phyloP scores from a whole-genome alignment of 2,113 vertebrate genomes.

The Delphinapterus leucas region DNA sequence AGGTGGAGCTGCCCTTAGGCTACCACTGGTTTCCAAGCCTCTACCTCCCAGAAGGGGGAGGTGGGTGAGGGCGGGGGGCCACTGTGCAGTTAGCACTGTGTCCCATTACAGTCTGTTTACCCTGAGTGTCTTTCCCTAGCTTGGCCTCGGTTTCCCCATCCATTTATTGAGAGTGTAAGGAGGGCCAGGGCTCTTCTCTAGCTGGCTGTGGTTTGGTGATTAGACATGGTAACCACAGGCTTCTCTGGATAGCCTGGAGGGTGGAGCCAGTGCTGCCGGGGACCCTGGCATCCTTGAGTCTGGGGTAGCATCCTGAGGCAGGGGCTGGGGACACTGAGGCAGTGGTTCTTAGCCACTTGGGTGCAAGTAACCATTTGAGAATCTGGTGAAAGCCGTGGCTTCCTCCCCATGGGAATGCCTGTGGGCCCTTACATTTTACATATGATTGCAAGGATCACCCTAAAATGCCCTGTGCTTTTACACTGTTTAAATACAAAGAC shows the following conservation, averaged over 20 bases:
- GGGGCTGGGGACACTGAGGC: neutral
- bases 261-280: neutral
- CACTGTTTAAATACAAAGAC: neutral
- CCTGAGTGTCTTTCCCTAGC: neutral
- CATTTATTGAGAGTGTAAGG: accelerated
- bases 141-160: neutral
- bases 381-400: neutral
- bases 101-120: neutral
- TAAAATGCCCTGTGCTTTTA: neutral
- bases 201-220: neutral
- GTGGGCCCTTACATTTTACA: too few species aligned
- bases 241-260: neutral
- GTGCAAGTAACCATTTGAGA: neutral
- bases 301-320: too few species aligned
- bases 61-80: neutral
- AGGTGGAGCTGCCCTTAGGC: neutral
- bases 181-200: neutral
- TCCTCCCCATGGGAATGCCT: neutral
- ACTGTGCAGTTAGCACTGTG: neutral
- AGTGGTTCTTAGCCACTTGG: neutral
- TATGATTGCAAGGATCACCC: neutral
- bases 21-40: neutral
- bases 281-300: neutral
- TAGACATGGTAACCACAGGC: neutral
- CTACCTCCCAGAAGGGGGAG: neutral